phyloP scores from a whole-genome alignment of 2,797 vertebrate genomes.

The Macroramphosus scolopax region DNA sequence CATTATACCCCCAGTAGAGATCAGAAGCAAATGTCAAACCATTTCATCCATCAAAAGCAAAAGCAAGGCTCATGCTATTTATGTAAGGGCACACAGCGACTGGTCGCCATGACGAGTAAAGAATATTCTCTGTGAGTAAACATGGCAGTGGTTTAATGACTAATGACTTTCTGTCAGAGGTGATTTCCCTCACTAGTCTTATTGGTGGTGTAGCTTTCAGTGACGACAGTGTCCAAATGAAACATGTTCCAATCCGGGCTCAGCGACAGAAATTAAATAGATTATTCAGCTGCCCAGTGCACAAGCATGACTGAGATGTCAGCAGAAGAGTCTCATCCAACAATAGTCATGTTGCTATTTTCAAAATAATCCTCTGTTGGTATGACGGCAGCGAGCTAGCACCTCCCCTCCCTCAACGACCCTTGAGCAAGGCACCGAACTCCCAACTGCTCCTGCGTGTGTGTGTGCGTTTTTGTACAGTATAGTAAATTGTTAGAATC shows the following conservation, averaged over 20 bases:
- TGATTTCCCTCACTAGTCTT: constrained; percentile 3
- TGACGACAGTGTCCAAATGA: constrained; percentile 5
- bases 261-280: constrained; percentile 4
- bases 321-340: constrained; percentile 15
- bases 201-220: constrained; percentile 8
- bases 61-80: constrained; percentile 62
- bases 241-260: constrained; percentile 11
- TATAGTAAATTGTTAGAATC: too few relatives aligned
- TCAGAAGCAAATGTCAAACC: constrained; percentile 75
- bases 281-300: constrained; percentile 11
- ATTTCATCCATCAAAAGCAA: constrained; percentile 69
- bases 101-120: constrained; percentile 24
- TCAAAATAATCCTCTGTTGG: constrained; percentile 10
- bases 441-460: too few relatives aligned
- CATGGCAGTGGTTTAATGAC: constrained; percentile 26
- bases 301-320: constrained; percentile 18
- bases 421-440: too few relatives aligned
- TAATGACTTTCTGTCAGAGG: constrained; percentile 30
- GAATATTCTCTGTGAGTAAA: constrained; percentile 45
- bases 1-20: constrained; percentile 63
- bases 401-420: too few relatives aligned
- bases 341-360: constrained; percentile 9
- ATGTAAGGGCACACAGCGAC: constrained; percentile 45
- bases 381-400: too few relatives aligned
- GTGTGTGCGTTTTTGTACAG: too few relatives aligned